Conservation (phyloP, 2,888 invertebrate species). For the Leucophenga montana region DNA sequence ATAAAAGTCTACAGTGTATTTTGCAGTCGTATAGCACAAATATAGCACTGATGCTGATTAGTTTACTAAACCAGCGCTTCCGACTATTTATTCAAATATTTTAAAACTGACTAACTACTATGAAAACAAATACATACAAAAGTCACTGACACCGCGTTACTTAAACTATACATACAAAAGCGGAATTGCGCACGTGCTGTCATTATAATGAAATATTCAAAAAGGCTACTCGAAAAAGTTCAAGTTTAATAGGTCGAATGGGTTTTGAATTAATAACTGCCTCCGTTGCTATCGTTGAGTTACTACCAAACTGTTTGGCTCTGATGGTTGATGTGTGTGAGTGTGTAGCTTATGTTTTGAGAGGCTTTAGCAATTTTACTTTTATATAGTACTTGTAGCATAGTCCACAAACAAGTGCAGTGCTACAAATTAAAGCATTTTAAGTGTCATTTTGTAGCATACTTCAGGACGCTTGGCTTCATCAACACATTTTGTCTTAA, state of each 20-base stretch:
- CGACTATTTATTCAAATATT: background rate
- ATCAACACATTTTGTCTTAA: no score
- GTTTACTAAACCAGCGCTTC: background rate
- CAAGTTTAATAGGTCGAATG: slow-evolving; percentile 16
- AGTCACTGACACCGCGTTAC: background rate
- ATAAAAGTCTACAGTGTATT: no score
- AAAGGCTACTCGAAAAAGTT: slow-evolving; percentile 6
- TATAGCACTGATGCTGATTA: no score
- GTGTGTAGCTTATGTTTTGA: background rate
- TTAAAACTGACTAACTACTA: background rate
- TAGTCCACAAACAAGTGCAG: background rate
- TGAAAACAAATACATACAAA: background rate
- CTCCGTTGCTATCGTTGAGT: background rate
- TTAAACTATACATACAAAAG: background rate
- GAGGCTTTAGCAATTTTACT: background rate
- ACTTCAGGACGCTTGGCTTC: no score
- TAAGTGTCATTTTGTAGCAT: no score
- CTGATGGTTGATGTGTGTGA: background rate
- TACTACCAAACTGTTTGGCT: background rate
- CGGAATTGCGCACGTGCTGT: background rate
- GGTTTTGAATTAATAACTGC: background rate
- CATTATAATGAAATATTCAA: slow-evolving; percentile 13
- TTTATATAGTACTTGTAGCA: background rate
- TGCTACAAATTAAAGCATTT: no score
- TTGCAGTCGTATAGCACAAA: no score